Conservation (phyloP, 1,140 invertebrate genomes). For the Doryteuthis pealeii region DNA sequence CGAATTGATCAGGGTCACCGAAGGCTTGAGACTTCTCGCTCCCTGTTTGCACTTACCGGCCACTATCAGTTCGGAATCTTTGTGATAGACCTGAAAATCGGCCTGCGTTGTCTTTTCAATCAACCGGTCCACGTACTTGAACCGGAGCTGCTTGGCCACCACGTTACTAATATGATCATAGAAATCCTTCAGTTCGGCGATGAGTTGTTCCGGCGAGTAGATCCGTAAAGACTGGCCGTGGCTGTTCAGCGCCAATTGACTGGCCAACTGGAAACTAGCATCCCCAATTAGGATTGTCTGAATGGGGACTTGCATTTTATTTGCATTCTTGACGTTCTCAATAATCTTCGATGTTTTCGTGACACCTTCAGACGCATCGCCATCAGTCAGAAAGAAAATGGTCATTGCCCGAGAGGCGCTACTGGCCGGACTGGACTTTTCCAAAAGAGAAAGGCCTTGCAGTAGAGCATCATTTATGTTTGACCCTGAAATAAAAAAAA, state of each 20-base stretch:
- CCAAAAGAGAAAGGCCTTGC: neutral
- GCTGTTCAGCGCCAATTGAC: neutral
- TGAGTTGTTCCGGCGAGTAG: neutral
- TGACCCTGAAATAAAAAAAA: conserved; percentile 2
- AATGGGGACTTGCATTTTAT: neutral
- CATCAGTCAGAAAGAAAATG: neutral
- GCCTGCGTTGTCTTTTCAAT: neutral
- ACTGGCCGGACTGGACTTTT: neutral
- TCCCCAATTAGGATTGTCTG: neutral
- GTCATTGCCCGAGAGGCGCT: neutral
- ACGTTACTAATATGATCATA: neutral
- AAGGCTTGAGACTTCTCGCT: no score
- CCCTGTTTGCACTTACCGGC: neutral
- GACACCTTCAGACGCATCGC: neutral
- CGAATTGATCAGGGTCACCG: no score
- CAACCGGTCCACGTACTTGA: neutral
- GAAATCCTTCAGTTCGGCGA: neutral
- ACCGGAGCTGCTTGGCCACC: neutral
- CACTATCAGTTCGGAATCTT: neutral
- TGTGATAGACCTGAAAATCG: neutral
- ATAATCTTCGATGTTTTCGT: neutral
- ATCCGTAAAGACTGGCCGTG: neutral
- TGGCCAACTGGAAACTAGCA: neutral
- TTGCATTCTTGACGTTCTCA: neutral
- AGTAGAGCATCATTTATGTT: neutral